Percentiles rank a stretch among this genome's conserved stretches.
phyloP scores from a whole-genome alignment of 2,113 vertebrate genomes.

The Caracal caracal region DNA sequence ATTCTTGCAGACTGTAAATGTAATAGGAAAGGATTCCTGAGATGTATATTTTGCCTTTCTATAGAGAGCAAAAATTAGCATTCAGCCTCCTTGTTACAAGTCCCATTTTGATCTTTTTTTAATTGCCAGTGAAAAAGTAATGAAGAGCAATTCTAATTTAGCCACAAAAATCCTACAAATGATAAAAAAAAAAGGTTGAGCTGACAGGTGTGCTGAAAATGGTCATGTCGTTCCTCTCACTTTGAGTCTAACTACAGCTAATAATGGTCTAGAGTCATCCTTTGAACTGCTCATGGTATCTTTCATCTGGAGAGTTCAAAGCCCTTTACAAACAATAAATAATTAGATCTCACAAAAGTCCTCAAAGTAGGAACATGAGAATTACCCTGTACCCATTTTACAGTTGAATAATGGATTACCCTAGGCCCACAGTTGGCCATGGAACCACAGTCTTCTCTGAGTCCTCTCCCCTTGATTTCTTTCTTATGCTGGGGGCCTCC shows the following conservation, averaged over 20 bases:
- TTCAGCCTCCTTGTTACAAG: constrained; percentile 62
- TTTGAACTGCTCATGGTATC: constrained; percentile 54
- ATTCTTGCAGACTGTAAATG: background rate
- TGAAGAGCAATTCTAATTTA: constrained; percentile 74
- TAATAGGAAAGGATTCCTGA: constrained; percentile 37
- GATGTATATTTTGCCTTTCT: constrained; percentile 43
- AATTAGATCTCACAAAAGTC: constrained; percentile 59
- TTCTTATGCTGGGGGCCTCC: background rate
- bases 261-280: constrained; percentile 12
- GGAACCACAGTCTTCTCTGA: background rate
- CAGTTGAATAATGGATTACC: constrained; percentile 39
- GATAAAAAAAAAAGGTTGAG: background rate
- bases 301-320: constrained; percentile 70
- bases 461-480: background rate
- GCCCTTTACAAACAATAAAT: constrained; percentile 55
- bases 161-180: constrained; percentile 54
- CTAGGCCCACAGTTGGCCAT: background rate
- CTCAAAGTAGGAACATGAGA: background rate
- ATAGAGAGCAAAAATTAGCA: constrained; percentile 70
- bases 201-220: constrained; percentile 55
- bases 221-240: background rate
- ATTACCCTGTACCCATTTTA: constrained; percentile 59
- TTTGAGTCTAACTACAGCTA: constrained; percentile 45
- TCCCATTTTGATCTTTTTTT: constrained; percentile 77
- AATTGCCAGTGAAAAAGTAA: constrained; percentile 74